Percentiles rank a stretch among this genome's conserved stretches.
These are phyloP conservation scores for Epinephelus malabaricus DNA, from an alignment of 2,797 vertebrate genomes.

Conservation along the genomic window DNA sequence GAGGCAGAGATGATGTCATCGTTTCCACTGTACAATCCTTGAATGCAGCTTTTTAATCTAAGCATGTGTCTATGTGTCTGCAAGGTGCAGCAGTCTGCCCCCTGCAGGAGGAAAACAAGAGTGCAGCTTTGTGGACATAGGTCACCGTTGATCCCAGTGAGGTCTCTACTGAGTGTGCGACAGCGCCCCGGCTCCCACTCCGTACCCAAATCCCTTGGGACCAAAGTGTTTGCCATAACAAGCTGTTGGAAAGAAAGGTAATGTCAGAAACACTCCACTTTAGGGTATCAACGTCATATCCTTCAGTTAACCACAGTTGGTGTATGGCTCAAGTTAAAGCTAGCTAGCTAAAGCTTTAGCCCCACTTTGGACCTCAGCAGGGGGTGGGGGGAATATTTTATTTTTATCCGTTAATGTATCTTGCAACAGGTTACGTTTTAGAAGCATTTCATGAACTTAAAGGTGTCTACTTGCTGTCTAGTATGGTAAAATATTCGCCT, in stretches of 20 bases:
- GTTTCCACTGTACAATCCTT: neutral
- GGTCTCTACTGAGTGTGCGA: conserved; percentile 87
- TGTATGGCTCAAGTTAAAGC: neutral
- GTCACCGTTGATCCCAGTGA: neutral
- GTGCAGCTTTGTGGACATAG: neutral
- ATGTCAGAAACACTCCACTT: neutral
- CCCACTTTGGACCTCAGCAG: too few relatives aligned
- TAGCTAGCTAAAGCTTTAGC: neutral
- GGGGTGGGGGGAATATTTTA: too few relatives aligned
- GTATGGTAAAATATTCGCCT: too few relatives aligned
- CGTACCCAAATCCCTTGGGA: conserved; percentile 96
- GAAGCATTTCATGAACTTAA: too few relatives aligned
- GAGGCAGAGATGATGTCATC: neutral
- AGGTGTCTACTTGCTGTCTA: too few relatives aligned
- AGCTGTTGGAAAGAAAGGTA: conserved; percentile 76
- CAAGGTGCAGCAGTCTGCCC: conserved; percentile 9
- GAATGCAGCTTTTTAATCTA: conserved; percentile 11
- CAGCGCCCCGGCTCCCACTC: conserved; percentile 93
- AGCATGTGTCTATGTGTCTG: neutral
- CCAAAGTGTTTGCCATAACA: conserved; percentile 97
- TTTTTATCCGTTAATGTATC: too few relatives aligned
- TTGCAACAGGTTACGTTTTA: too few relatives aligned
- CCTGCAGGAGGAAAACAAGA: conserved; percentile 35
- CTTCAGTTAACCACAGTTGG: neutral
- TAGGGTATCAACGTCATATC: neutral